Evolutionary conservation across 2,888 invertebrate species (phyloP).

Genomic region (Athrips mouffetella): DNA sequence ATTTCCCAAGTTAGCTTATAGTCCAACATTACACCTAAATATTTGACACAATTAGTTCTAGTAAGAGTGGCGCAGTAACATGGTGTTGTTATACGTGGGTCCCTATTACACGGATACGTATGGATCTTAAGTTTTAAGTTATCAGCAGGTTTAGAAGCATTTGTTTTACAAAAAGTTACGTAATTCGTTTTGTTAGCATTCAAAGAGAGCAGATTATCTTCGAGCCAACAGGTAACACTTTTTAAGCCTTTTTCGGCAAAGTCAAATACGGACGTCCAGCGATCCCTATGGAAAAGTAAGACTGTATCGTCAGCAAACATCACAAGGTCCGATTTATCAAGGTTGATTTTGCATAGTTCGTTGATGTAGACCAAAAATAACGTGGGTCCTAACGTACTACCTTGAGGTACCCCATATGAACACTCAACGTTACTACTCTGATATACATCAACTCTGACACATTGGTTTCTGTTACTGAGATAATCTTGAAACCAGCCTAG

Average conservation of each 20-base stretch:
- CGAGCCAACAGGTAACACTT: not conserved
- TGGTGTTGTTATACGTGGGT: too few species aligned
- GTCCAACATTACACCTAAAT: not conserved
- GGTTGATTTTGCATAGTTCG: not conserved
- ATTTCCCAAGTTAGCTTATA: not conserved
- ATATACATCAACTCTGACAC: not conserved
- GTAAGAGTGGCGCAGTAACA: too few species aligned
- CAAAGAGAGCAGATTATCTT: not conserved
- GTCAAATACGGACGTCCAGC: not conserved
- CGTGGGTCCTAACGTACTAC: not conserved
- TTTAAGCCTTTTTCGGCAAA: not conserved
- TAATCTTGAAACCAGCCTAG: not conserved
- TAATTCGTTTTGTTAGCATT: not conserved
- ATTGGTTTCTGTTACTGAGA: not conserved
- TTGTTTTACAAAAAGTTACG: not conserved
- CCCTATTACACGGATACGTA: too few species aligned
- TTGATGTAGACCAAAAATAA: not conserved
- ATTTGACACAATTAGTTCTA: not conserved
- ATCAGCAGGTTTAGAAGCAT: not conserved
- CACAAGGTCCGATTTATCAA: not conserved
- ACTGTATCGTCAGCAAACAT: not conserved
- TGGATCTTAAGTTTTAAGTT: not conserved
- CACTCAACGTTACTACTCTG: not conserved
- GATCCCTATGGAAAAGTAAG: not conserved
- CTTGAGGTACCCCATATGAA: not conserved